These are phyloP conservation scores for Macropis europaea DNA, from an alignment of 2,888 invertebrate species.

Conservation along the genomic window DNA sequence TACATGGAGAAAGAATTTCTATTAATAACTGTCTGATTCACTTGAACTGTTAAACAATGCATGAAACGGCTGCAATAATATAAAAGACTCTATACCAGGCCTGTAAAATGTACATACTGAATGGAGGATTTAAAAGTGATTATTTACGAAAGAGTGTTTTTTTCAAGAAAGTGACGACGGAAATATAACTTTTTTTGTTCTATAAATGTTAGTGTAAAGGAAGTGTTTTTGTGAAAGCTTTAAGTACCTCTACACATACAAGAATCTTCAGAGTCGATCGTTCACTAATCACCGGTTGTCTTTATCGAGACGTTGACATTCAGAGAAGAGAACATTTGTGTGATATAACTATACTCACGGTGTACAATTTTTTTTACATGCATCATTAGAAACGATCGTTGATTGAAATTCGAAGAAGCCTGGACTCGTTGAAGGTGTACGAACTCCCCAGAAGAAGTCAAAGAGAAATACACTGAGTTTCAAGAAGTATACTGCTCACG, in stretches of 20 bases:
- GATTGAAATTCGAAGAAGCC: slow-evolving; percentile 2
- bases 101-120: slow-evolving; percentile 55
- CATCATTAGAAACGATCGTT: neutral
- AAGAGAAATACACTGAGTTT: neutral
- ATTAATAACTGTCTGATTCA: slow-evolving; percentile 68
- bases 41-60: neutral
- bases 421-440: slow-evolving; percentile 3
- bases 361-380: slow-evolving; percentile 10
- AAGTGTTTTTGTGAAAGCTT: slow-evolving; percentile 47
- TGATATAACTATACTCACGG: slow-evolving; percentile 22
- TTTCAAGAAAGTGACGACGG: slow-evolving; percentile 39
- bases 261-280: slow-evolving; percentile 9
- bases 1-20: slow-evolving; percentile 76
- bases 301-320: neutral
- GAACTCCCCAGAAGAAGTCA: neutral
- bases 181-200: slow-evolving; percentile 38
- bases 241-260: slow-evolving; percentile 25
- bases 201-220: slow-evolving; percentile 44
- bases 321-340: slow-evolving; percentile 17
- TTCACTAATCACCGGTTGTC: slow-evolving; percentile 7
- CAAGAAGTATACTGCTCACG: neutral
- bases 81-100: slow-evolving; percentile 36
- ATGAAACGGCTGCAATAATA: slow-evolving; percentile 36
- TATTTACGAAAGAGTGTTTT: slow-evolving; percentile 46
- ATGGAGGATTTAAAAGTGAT: slow-evolving; percentile 48